phyloP scores from a whole-genome alignment of 2,797 vertebrate species.

The Enteromius argenteus region DNA sequence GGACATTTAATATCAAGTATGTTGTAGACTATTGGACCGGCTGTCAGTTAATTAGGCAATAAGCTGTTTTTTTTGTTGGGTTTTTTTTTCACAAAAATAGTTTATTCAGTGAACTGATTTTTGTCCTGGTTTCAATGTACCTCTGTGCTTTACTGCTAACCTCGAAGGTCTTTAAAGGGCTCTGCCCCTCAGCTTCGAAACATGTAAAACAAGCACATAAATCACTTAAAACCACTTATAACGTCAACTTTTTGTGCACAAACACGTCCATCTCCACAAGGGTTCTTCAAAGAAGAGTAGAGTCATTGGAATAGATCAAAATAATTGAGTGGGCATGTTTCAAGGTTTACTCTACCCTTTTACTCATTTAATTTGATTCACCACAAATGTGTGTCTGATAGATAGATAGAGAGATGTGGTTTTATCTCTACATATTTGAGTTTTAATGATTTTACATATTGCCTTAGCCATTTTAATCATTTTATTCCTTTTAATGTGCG shows the following conservation, averaged over 20 bases:
- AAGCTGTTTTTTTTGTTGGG: background rate
- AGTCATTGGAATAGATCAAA: background rate
- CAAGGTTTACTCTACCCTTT: background rate
- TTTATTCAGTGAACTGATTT: background rate
- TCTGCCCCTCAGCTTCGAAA: background rate
- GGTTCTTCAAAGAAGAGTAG: background rate
- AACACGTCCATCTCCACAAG: background rate
- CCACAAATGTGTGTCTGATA: too few species aligned
- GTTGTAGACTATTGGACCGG: background rate
- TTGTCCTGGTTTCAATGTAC: background rate
- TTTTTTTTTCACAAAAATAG: background rate
- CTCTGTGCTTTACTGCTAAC: background rate
- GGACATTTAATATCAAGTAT: background rate
- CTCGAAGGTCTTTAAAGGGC: background rate
- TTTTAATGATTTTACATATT: too few species aligned
- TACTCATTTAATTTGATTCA: too few species aligned
- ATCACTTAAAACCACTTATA: background rate
- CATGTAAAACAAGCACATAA: background rate
- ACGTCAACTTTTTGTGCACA: background rate
- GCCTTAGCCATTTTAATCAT: too few species aligned
- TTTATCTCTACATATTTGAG: too few species aligned
- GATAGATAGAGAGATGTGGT: too few species aligned
- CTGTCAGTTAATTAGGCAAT: background rate
- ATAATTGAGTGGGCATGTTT: background rate
- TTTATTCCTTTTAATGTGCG: too few species aligned